Base-by-base conservation (phyloP, 2,113 vertebrate genomes). In the Nestor notabilis region DNA sequence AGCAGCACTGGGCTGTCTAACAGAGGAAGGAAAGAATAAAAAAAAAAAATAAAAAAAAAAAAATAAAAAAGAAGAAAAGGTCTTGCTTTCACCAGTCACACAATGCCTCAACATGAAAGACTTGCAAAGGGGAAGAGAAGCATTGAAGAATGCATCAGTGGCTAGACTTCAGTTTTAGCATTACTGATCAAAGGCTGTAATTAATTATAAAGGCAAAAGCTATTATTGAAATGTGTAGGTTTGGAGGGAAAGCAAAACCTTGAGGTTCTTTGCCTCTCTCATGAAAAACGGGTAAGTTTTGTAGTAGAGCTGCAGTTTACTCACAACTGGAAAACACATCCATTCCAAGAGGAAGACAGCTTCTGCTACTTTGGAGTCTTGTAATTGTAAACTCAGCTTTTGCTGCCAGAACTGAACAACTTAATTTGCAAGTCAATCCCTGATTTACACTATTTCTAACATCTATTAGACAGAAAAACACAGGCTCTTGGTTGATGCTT, bases 381-480 rank as follows among this genome's bases (percentile, higher is more conserved):
- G 20, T 17, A 89, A 76, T n/a, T 87, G 61, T 75, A 84, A 70
- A 84, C 27, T 75, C 61, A 86, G 49, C 33, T 93, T 90, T 80
- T 78, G 15, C 63, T 89, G 52, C 47, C 50, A 90, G 60, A 87
- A 85, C 46, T 39, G 33, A 95, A 64, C 43, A 87, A 70, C 64
- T 79, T 94, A 52, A 90, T 96, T 93, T 89, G 83, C 76, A 94
- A 83, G 46, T 82, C 80, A 95, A 90, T 89, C 52, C 60, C 53
- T 47, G 25, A 93, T 87, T 93, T 81, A 75, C 64, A 75, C 60
- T 83, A 88, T 89, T 94, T 95, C 78, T 84, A 95, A 68, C 69
- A 93, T 81, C 39, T 90, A 81, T 33, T 39, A 86, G 43, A 68
- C 27, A 88, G 68, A 77, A 66, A 70, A 93, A 82, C 29, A 87